Base-by-base conservation (phyloP, 1,140 invertebrate species). In the Muscidifurax raptorellus region DNA sequence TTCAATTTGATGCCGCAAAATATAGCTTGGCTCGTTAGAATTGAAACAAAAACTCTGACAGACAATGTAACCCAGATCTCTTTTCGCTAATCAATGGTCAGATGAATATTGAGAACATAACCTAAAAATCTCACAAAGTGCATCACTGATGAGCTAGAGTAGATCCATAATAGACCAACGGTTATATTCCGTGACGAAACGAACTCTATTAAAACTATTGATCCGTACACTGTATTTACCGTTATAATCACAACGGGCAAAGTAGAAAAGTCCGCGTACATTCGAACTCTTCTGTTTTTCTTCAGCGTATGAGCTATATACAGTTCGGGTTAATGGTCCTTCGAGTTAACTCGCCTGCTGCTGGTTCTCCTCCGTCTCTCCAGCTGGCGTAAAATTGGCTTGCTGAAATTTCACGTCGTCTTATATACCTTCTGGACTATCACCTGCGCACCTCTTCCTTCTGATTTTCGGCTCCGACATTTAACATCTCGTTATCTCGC, bases 371-470 rank as follows among this genome's bases (percentile, higher is more conserved):
- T 86, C 79, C 28, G 71, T 59, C 52, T 69, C 59, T 74, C 30
- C 25, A 25, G 71, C 59, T 25, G 47, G 47, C 84, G 84, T 85
- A 86, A 88, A 89, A 87, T 88, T 87, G 84, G 76, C 80, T 75
- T 69, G 69, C 25, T 75, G 77, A 83, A 85, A 86, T 87, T 87
- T 87, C 9, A 15, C 67, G 22, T 32, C 67, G 25, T 22, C 2
- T 9, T 28, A n/a, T 15, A 3, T 18, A 12, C n/a, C n/a, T n/a
- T 15, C 64, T 67, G 59, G 32, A 28, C 30, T 67, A 3, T 4
- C 36, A 27, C 40, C 66, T 80, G 5, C 22, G 9, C 64, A 27
- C 28, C 44, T 71, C 10, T 81, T 15, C 74, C 44, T 25, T 18
- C 7, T 18, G 18, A 82, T 64, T 64, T 74, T 22, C 13, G n/a